Percentiles rank a stretch among this genome's conserved stretches.
Conservation (phyloP, 2,113 vertebrate genomes). For the Nerophis lumbriciformis region DNA sequence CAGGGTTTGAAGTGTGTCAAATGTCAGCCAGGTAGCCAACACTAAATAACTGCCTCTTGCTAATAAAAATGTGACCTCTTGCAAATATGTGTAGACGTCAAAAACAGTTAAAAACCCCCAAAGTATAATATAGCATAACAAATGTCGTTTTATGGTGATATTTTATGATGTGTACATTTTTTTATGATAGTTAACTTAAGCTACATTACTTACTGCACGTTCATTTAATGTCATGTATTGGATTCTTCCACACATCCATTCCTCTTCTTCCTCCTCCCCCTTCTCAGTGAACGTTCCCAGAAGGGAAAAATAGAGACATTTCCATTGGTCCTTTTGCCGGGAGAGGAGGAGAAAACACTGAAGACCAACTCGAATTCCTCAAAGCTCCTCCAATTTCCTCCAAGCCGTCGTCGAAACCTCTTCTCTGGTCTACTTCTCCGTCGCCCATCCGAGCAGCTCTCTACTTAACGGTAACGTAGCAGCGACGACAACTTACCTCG, state of each 20-base stretch:
- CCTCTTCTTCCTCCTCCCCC: conserved; percentile 19
- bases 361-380: conserved; percentile 65
- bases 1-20: too few species aligned
- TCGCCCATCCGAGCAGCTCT: conserved; percentile 3
- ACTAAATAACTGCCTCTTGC: not conserved
- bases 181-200: not conserved
- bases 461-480: conserved; percentile 48
- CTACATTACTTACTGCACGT: not conserved
- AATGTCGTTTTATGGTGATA: too few species aligned
- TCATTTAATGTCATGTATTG: not conserved
- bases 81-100: too few species aligned
- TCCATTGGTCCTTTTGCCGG: conserved; percentile 45
- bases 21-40: not conserved
- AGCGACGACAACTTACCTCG: not conserved
- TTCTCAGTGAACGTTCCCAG: conserved; percentile 19
- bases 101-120: too few species aligned
- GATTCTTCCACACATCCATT: conserved; percentile 4
- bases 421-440: conserved; percentile 13
- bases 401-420: conserved; percentile 48
- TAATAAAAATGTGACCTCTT: too few species aligned
- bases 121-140: too few species aligned
- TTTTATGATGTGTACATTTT: not conserved
- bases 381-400: conserved; percentile 68
- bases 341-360: conserved; percentile 47
- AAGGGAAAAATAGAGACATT: conserved; percentile 26